These are phyloP conservation scores for Girardinus metallicus DNA, from an alignment of 2,797 vertebrate genomes.

Conservation along the genomic window DNA sequence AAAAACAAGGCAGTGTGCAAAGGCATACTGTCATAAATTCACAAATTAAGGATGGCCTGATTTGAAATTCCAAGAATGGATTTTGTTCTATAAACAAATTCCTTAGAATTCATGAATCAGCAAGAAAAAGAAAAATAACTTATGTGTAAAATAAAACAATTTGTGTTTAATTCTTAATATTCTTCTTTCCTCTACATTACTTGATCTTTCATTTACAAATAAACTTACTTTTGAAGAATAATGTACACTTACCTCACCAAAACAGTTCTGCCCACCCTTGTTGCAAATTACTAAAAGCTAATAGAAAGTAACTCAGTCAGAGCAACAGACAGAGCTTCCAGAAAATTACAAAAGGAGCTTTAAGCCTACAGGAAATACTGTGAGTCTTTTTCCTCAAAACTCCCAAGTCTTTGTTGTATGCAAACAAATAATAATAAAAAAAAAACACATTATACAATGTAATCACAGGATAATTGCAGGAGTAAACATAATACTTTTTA, in stretches of 20 bases:
- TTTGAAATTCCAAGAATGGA: background rate
- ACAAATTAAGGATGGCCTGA: background rate
- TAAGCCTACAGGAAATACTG: background rate
- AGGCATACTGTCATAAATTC: too few relatives aligned
- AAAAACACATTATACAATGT: background rate
- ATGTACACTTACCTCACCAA: background rate
- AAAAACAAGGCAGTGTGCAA: conserved; percentile 7
- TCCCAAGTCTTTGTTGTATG: background rate
- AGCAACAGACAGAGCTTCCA: background rate
- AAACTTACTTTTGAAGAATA: background rate
- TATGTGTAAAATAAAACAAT: background rate
- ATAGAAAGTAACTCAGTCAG: background rate
- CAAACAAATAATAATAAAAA: background rate
- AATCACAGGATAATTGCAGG: background rate
- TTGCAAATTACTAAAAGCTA: background rate
- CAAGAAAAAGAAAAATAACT: background rate
- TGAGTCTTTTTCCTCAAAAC: background rate
- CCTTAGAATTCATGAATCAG: background rate
- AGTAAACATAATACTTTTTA: background rate
- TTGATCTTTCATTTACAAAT: background rate
- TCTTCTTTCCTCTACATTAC: background rate
- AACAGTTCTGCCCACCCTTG: background rate
- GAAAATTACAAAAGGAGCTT: background rate
- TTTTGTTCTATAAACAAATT: background rate
- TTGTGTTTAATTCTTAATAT: background rate